Evolutionary conservation across 2,113 vertebrate genomes (phyloP).

Genomic region (Pygoscelis antarcticus): DNA sequence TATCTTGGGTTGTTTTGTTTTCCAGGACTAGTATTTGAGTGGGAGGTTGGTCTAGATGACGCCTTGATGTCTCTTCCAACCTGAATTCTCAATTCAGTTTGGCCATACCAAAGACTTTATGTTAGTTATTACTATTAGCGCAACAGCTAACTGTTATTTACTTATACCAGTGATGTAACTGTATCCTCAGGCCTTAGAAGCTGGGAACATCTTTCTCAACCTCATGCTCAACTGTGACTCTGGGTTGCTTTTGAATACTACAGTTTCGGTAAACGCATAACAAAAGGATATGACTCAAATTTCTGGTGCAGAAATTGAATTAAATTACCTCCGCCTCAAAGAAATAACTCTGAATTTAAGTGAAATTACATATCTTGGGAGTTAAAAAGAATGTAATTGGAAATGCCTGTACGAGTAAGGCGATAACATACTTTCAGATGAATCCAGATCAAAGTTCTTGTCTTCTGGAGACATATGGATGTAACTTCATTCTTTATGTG

Average conservation of each 20-base stretch:
- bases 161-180: background rate
- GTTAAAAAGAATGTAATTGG: background rate
- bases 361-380: accelerated
- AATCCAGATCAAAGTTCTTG: background rate
- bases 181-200: background rate
- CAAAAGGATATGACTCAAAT: background rate
- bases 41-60: accelerated
- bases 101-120: background rate
- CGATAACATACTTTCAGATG: background rate
- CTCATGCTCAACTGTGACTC: background rate
- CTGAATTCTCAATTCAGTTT: background rate
- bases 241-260: background rate
- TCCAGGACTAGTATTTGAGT: background rate
- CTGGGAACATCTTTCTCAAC: background rate
- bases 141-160: background rate
- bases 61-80: accelerated
- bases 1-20: background rate
- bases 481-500: background rate
- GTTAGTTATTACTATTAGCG: background rate
- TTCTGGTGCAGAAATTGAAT: background rate
- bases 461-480: background rate
- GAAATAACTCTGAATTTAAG: background rate
- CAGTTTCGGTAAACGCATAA: background rate
- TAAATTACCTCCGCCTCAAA: background rate
- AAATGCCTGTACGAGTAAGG: background rate